Base-by-base conservation (phyloP, 2,113 vertebrate genomes). In the Psilopogon haemacephalus region DNA sequence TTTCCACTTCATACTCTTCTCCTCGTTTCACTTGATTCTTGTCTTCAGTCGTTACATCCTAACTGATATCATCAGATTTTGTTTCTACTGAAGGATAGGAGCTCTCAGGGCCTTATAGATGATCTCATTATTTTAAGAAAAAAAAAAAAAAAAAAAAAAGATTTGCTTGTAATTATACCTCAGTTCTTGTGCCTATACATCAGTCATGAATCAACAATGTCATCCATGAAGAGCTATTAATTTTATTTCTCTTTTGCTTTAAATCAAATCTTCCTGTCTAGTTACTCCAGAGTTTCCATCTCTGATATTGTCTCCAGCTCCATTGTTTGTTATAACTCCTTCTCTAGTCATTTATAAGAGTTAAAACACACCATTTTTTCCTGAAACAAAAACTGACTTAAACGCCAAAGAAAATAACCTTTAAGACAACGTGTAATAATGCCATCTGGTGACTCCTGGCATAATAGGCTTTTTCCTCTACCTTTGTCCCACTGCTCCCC, bases 1-100 rank as follows among this genome's bases (percentile, higher is more conserved):
- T 94, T 96, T 94, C 95, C 89, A 88, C 69, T 94, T 89, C 75
- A 80, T 81, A 88, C 6, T 83, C n/a, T 70, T 79, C 81, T 92
- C 59, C 32, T 93, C 35, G 38, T 44, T 80, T 91, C 89, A 76
- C 68, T 94, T 89, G 79, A 94, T 88, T 94, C 87, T 94, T 94
- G 87, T 85, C 87, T 85, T 91, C 69, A 91, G 40, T 82, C 82
- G 23, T 91, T 88, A 88, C 16, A 0, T 91, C 60, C 60, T 85
- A 87, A 52, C 55, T 74, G 89, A 87, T 91, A 73, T 17, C 38
- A 96, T 94, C 89, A 90, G 44, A 79, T 56, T 96, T 18, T 6
- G 0, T 85, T 96, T 42, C 63, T 92, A 6, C 48, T 89, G 84
- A 86, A 87, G 64, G 87, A 95, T 63, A 87, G 75, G 52, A 93